Evolutionary conservation across 2,113 vertebrate genomes (phyloP).

Genomic region (Scopus umbretta): DNA sequence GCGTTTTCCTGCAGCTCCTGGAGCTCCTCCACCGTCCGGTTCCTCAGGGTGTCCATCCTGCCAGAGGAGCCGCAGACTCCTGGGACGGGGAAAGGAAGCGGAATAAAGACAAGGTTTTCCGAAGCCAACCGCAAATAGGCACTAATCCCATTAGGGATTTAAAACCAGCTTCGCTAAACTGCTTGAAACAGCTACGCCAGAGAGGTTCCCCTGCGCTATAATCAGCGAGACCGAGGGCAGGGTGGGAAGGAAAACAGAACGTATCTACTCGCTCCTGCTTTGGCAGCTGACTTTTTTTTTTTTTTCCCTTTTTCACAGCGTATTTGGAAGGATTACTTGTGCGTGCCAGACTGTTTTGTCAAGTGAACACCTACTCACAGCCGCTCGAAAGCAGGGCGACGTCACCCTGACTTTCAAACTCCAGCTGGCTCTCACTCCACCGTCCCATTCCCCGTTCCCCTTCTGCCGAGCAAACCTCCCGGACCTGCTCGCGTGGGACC

Average conservation of each 20-base stretch:
- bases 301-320: neutral
- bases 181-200: rapidly evolving
- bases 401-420: neutral
- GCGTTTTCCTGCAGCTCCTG: conserved; percentile 37
- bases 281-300: neutral
- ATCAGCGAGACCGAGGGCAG: neutral
- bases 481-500: rapidly evolving
- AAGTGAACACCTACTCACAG: neutral
- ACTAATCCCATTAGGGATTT: neutral
- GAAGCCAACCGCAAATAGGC: neutral
- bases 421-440: neutral
- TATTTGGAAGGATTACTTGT: neutral
- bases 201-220: neutral
- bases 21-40: conserved; percentile 11
- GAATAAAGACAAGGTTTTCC: neutral
- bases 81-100: rapidly evolving
- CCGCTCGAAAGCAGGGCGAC: neutral
- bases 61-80: neutral
- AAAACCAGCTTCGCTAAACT: neutral
- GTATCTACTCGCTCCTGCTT: rapidly evolving
- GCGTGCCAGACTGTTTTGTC: neutral
- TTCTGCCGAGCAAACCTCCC: neutral
- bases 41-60: conserved; percentile 43
- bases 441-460: neutral
- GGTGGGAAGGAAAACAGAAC: neutral